These are phyloP conservation scores for Sialis lutaria DNA, from an alignment of 2,888 invertebrate species.

Conservation along the genomic window DNA sequence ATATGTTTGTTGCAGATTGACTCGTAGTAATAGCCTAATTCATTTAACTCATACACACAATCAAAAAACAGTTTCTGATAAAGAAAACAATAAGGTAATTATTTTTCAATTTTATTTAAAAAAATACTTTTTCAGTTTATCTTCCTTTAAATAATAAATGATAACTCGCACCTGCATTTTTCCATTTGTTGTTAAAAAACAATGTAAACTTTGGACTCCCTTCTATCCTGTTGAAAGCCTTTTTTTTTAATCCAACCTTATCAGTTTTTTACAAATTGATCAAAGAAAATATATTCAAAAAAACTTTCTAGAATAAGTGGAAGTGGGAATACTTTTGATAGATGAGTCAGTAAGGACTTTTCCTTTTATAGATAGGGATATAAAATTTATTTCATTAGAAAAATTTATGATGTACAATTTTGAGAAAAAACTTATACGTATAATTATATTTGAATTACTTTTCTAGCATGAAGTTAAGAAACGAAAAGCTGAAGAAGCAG, in stretches of 20 bases:
- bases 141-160: too few relatives aligned
- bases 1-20: conserved; percentile 18
- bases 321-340: neutral
- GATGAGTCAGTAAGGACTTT: too few relatives aligned
- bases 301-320: neutral
- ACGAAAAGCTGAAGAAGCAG: conserved; percentile 76
- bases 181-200: too few relatives aligned
- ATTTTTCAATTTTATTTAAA: neutral
- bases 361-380: too few relatives aligned
- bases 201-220: too few relatives aligned
- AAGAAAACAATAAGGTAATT: conserved; percentile 37
- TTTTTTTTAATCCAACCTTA: too few relatives aligned
- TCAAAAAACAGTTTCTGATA: conserved; percentile 28
- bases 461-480: conserved; percentile 68
- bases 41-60: conserved; percentile 23
- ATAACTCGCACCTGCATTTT: too few relatives aligned
- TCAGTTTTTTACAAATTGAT: too few relatives aligned
- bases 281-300: too few relatives aligned
- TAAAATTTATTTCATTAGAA: too few relatives aligned
- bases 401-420: neutral
- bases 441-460: conserved; percentile 4
- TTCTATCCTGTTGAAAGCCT: too few relatives aligned
- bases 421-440: neutral
- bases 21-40: conserved; percentile 25
- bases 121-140: neutral